A percentile compares a stretch with the other conserved stretches of the same genome.
Evolutionary conservation across 2,797 vertebrate species (phyloP).

Genomic region (Coilia nasus): DNA sequence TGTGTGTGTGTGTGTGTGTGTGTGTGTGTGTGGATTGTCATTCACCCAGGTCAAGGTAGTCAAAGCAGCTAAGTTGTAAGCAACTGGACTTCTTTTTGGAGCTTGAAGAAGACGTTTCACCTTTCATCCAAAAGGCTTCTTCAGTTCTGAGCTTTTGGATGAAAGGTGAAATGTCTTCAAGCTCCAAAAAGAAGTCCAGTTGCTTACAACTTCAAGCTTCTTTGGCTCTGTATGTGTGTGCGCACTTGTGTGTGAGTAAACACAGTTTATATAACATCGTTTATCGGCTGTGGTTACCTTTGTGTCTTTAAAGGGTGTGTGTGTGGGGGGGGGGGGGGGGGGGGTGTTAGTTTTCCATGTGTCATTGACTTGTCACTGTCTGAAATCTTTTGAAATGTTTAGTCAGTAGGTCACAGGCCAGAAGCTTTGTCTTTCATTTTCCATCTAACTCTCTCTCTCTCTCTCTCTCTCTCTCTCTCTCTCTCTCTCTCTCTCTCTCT

Average conservation of each 20-base stretch:
- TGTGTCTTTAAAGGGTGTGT: background rate
- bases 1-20: background rate
- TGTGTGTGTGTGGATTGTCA: background rate
- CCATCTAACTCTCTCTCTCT: conserved; percentile 23
- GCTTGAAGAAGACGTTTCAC: too few relatives aligned
- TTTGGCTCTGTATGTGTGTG: conserved; percentile 3
- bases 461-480: background rate
- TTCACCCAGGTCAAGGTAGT: too few relatives aligned
- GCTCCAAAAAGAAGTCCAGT: too few relatives aligned
- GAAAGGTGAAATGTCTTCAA: too few relatives aligned
- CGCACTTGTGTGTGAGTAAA: background rate
- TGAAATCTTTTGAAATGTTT: background rate
- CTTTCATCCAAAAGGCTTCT: too few relatives aligned
- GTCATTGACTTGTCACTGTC: background rate
- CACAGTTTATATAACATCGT: too few relatives aligned
- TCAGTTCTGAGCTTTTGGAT: too few relatives aligned
- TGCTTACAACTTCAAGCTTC: too few relatives aligned
- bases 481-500: background rate
- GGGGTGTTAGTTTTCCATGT: background rate
- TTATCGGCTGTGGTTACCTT: background rate
- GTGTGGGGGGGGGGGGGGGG: background rate
- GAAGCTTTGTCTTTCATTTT: background rate
- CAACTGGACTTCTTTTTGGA: too few relatives aligned
- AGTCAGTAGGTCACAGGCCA: background rate
- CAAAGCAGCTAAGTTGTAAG: too few relatives aligned